These are phyloP conservation scores for Halotydeus destructor DNA, from an alignment of 1,140 invertebrate species.

Conservation along the genomic window DNA sequence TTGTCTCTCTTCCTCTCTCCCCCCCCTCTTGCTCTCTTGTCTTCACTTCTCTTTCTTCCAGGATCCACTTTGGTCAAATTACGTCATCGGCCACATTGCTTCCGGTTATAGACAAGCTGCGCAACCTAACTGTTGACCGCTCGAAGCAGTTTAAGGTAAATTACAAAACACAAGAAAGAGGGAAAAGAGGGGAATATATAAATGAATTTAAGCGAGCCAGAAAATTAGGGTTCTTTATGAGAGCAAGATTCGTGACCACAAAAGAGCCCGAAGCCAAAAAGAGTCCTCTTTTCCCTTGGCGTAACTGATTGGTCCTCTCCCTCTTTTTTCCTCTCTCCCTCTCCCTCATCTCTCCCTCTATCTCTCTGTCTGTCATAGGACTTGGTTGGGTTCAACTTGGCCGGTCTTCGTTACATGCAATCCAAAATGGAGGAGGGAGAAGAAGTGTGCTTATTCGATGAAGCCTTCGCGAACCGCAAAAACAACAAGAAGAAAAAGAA, in stretches of 20 bases:
- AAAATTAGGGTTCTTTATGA: too few species aligned
- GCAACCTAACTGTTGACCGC: not conserved
- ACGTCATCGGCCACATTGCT: conserved; percentile 4
- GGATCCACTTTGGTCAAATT: conserved; percentile 15
- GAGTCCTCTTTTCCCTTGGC: not conserved
- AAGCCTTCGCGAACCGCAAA: conserved; percentile 49
- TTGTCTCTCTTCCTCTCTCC: too few species aligned
- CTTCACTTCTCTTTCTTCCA: not conserved
- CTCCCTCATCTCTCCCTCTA: too few species aligned
- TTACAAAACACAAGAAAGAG: not conserved
- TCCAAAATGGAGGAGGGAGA: conserved; percentile 54
- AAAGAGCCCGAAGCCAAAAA: too few species aligned
- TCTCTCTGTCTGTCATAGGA: too few species aligned
- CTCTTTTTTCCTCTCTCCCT: conserved; percentile 19
- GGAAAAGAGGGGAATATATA: not conserved
- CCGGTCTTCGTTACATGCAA: conserved; percentile 54
- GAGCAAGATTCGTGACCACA: too few species aligned
- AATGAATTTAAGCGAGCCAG: not conserved
- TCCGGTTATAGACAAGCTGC: conserved; percentile 6
- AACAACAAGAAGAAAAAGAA: too few species aligned
- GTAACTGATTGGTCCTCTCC: not conserved
- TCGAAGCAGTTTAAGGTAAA: not conserved
- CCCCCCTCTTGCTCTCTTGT: too few species aligned
- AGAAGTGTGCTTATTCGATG: conserved; percentile 55
- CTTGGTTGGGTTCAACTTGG: conserved; percentile 62